Conservation (phyloP, 1,140 invertebrate species). For the Dysdera silvatica region DNA sequence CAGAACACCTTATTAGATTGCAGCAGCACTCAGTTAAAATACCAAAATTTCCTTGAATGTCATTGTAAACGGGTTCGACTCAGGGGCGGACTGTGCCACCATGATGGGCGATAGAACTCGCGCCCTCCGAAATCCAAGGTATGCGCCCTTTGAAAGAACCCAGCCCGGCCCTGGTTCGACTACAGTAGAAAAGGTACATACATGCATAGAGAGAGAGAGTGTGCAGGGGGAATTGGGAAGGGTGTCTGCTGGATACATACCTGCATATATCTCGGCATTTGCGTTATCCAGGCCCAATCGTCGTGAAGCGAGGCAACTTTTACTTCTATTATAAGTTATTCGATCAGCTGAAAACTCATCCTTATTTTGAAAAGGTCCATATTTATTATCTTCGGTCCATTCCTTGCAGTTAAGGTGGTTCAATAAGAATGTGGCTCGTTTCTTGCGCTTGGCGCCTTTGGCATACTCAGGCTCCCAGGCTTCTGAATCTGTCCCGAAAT, state of each 20-base stretch:
- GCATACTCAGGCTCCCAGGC: not conserved
- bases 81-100: too few species aligned
- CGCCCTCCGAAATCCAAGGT: too few species aligned
- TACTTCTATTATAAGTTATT: slow-evolving; percentile 16
- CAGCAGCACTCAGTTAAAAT: too few species aligned
- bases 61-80: too few species aligned
- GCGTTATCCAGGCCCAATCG: slow-evolving; percentile 15
- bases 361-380: slow-evolving; percentile 10
- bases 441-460: not conserved
- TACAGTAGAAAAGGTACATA: too few species aligned
- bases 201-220: too few species aligned
- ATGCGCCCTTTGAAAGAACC: too few species aligned
- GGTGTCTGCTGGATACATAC: not conserved
- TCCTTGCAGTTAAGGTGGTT: slow-evolving; percentile 21
- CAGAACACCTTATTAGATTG: too few species aligned
- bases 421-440: not conserved
- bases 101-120: too few species aligned
- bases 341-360: slow-evolving; percentile 13
- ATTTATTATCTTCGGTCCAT: slow-evolving; percentile 18
- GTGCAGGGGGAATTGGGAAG: too few species aligned
- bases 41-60: too few species aligned
- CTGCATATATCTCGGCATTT: slow-evolving; percentile 25
- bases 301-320: slow-evolving; percentile 15
- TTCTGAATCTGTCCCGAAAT: slow-evolving; percentile 8
- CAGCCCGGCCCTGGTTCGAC: too few species aligned